phyloP scores from a whole-genome alignment of 2,797 vertebrate species.

The Neosilurus hyrtlii region DNA sequence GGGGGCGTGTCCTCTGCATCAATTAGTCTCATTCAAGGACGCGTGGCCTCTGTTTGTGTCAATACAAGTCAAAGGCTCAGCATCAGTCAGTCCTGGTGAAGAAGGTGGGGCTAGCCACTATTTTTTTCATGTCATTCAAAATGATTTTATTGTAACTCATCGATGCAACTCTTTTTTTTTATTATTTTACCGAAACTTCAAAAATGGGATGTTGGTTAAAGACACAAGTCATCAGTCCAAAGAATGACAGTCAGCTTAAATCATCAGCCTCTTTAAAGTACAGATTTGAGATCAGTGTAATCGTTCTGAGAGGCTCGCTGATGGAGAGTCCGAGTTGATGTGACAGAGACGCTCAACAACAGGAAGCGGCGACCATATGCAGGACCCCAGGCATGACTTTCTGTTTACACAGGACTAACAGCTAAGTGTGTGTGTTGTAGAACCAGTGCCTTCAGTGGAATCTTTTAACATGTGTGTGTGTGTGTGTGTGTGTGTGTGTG shows the following conservation, averaged over 20 bases:
- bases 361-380: constrained; percentile 32
- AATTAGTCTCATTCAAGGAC: neutral
- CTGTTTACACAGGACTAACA: neutral
- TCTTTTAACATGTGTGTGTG: neutral
- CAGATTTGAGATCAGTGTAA: neutral
- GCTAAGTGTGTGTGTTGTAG: neutral
- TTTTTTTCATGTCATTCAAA: neutral
- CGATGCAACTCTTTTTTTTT: neutral
- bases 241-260: neutral
- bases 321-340: constrained; percentile 10
- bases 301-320: neutral
- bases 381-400: constrained; percentile 18
- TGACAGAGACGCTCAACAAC: constrained; percentile 45
- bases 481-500: too few relatives aligned
- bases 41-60: neutral
- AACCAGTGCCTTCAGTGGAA: constrained; percentile 3
- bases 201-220: neutral
- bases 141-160: neutral
- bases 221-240: neutral
- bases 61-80: too few relatives aligned
- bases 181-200: neutral
- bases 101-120: neutral
- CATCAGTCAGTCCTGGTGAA: neutral
- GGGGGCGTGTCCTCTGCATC: neutral
- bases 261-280: neutral